Conservation (phyloP, 2,113 vertebrate species). For the Capra hircus region DNA sequence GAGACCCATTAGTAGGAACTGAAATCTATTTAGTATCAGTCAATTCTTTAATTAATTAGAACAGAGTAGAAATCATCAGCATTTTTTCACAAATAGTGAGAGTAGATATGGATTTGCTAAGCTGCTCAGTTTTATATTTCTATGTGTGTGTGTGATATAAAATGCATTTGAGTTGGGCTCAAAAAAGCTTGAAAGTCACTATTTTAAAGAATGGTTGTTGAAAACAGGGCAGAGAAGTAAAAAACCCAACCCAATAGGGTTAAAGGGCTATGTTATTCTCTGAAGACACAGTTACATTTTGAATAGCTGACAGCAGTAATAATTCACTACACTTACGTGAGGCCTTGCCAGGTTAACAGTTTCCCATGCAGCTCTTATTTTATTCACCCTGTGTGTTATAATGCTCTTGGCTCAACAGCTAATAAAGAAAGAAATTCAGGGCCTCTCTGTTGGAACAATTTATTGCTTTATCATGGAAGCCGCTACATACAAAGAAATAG, state of each 20-base stretch:
- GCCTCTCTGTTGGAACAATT: not conserved
- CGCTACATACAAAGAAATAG: not conserved
- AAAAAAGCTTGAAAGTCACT: not conserved
- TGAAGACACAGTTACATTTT: constrained; percentile 18
- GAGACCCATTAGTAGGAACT: not conserved
- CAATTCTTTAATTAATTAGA: not conserved
- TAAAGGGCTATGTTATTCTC: constrained; percentile 17
- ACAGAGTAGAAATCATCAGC: not conserved
- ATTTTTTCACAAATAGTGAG: not conserved
- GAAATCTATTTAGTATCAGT: not conserved
- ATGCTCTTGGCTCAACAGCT: constrained; percentile 5
- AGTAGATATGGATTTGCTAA: constrained; percentile 17
- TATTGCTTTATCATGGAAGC: constrained; percentile 37
- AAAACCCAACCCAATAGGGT: not conserved
- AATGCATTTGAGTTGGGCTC: not conserved
- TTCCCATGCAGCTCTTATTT: not conserved
- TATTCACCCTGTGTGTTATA: not conserved
- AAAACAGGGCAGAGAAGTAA: not conserved
- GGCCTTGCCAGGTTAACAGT: not conserved
- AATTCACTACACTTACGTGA: not conserved
- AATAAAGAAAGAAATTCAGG: constrained; percentile 14
- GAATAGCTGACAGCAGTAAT: not conserved
- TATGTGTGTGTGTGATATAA: not conserved
- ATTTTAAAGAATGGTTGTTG: not conserved
- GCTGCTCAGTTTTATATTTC: not conserved